Evolutionary conservation across 2,113 vertebrate species (phyloP).

Genomic region (Heterotis niloticus): DNA sequence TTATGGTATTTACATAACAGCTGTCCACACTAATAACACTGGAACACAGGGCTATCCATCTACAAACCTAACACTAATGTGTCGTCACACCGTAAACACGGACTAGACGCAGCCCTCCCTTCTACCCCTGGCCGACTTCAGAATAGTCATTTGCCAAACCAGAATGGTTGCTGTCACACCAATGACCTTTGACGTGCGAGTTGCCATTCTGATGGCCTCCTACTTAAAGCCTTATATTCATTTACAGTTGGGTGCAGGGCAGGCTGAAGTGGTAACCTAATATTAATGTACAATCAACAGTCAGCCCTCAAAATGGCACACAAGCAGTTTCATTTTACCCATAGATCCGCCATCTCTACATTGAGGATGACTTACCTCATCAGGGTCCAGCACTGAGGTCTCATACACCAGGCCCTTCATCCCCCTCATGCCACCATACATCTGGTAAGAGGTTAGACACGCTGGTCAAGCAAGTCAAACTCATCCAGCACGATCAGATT

Average conservation of each 20-base stretch:
- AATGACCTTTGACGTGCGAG: background rate
- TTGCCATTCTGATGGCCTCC: background rate
- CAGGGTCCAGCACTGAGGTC: constrained; percentile 92
- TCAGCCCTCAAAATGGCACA: background rate
- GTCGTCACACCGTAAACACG: too few species aligned
- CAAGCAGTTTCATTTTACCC: background rate
- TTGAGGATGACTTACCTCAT: constrained; percentile 75
- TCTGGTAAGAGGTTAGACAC: constrained; percentile 51
- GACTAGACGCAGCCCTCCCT: too few species aligned
- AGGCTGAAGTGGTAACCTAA: background rate
- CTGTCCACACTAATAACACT: too few species aligned
- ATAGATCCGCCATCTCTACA: background rate
- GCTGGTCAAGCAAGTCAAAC: background rate
- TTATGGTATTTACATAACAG: too few species aligned
- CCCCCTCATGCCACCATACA: constrained; percentile 95
- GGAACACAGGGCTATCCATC: too few species aligned
- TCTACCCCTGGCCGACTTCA: too few species aligned
- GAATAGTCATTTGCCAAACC: too few species aligned
- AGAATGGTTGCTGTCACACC: background rate
- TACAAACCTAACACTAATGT: too few species aligned
- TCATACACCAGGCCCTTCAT: constrained; percentile 96
- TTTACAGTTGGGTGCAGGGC: background rate
- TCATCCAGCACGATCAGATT: too few species aligned
- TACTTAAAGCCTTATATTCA: background rate
- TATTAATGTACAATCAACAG: background rate